Conservation (phyloP, 2,113 vertebrate species). For the Tupaia tana region DNA sequence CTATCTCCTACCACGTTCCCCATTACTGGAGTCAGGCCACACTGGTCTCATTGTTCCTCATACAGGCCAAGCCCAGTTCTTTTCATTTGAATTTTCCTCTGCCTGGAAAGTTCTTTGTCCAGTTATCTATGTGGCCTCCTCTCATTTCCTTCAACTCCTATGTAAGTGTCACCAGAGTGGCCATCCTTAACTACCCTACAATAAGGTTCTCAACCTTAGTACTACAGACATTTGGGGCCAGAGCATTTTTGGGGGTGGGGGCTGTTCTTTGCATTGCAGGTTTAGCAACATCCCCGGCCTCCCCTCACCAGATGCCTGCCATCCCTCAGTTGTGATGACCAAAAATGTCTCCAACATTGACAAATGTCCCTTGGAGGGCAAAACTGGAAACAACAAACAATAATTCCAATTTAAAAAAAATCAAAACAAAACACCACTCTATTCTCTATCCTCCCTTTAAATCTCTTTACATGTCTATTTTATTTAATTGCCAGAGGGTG, state of each 20-base stretch:
- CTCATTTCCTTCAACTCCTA: neutral
- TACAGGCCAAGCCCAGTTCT: neutral
- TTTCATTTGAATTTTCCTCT: neutral
- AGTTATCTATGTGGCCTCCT: neutral
- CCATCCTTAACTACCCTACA: neutral
- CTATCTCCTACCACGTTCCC: no score
- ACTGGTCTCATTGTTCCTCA: neutral
- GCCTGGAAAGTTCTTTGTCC: neutral
- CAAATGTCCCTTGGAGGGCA: neutral
- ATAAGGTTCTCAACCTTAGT: neutral
- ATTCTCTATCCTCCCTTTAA: neutral
- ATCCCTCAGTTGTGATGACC: neutral
- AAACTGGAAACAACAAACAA: neutral
- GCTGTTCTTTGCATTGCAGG: neutral
- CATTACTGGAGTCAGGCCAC: neutral
- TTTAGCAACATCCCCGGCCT: neutral
- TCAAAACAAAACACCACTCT: neutral
- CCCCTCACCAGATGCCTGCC: neutral
- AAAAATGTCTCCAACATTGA: neutral
- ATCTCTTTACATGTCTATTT: no score
- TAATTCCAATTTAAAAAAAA: neutral
- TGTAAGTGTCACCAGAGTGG: neutral
- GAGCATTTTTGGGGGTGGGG: neutral
- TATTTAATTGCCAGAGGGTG: no score
- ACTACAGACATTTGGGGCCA: neutral